Percentiles rank a stretch among this genome's conserved stretches.
Evolutionary conservation across 2,888 invertebrate species (phyloP).

Genomic region (Drosophila multiciliata): DNA sequence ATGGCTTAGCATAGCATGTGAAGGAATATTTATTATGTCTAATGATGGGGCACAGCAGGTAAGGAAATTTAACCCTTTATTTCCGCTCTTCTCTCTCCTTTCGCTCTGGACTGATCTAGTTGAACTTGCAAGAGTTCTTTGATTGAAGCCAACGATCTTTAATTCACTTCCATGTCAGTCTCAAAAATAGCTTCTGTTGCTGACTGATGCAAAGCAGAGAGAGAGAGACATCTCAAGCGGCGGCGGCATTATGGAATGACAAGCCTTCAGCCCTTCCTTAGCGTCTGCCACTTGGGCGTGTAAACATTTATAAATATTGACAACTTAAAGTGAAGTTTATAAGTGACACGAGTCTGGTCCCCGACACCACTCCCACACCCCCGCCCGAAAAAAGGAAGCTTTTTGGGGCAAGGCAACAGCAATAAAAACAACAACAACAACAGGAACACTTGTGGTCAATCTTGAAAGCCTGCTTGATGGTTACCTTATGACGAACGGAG

Average conservation of each 20-base stretch:
- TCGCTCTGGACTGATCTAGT: background rate
- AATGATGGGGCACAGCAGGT: constrained; percentile 45
- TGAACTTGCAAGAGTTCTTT: constrained; percentile 2
- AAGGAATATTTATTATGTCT: constrained; percentile 58
- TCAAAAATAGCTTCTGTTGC: constrained; percentile 13
- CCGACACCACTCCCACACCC: background rate
- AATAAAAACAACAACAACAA: constrained; percentile 37
- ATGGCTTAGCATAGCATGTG: constrained; percentile 37
- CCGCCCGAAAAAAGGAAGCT: constrained; percentile 57
- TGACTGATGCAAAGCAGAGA: constrained; percentile 23
- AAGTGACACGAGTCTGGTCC: constrained; percentile 68
- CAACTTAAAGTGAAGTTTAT: constrained; percentile 78
- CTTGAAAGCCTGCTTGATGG: constrained; percentile 77
- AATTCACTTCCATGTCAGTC: background rate
- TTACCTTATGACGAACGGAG: constrained; percentile 42
- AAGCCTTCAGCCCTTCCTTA: constrained; percentile 16
- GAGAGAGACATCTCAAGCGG: background rate
- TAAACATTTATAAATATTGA: constrained; percentile 79
- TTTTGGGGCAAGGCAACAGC: constrained; percentile 51
- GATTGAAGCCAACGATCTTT: background rate
- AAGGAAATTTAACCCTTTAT: constrained; percentile 26
- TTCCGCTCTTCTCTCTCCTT: background rate
- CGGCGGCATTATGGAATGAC: background rate
- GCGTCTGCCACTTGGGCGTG: constrained; percentile 48
- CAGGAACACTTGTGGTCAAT: constrained; percentile 73